Conservation (phyloP, 1,140 invertebrate species). For the Lethocerus indicus region DNA sequence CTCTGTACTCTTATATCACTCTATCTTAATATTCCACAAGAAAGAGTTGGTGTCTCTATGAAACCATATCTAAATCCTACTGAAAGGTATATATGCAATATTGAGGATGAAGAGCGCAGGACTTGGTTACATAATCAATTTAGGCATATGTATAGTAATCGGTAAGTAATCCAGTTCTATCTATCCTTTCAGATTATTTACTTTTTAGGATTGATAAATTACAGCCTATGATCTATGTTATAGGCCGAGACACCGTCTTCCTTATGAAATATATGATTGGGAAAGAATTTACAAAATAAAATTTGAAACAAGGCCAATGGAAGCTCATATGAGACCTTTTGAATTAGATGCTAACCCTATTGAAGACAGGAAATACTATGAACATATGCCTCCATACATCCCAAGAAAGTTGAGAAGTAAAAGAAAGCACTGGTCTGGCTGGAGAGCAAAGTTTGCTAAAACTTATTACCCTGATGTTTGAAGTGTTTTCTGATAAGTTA, state of each 20-base stretch:
- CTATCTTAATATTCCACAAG: slow-evolving; percentile 48
- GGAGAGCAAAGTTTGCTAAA: slow-evolving; percentile 13
- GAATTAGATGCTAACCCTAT: slow-evolving; percentile 17
- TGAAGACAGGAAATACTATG: slow-evolving; percentile 16
- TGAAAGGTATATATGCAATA: slow-evolving; percentile 42
- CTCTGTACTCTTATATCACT: slow-evolving; percentile 54
- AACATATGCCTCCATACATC: slow-evolving; percentile 9
- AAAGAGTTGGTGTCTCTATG: slow-evolving; percentile 41
- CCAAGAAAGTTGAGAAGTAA: slow-evolving; percentile 10
- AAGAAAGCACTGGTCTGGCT: slow-evolving; percentile 13
- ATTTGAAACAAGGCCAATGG: slow-evolving; percentile 16
- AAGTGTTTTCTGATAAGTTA: too few species aligned
- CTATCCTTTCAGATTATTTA: too few species aligned
- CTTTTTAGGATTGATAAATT: too few species aligned
- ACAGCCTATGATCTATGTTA: slow-evolving; percentile 8
- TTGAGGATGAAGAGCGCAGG: slow-evolving; percentile 41
- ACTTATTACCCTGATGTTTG: slow-evolving; percentile 15
- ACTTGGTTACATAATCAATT: slow-evolving; percentile 47
- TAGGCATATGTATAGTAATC: slow-evolving; percentile 45
- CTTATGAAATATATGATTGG: slow-evolving; percentile 20
- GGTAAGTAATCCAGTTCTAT: too few species aligned
- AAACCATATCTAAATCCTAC: slow-evolving; percentile 49
- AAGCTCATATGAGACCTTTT: slow-evolving; percentile 17
- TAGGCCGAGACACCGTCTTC: slow-evolving; percentile 14
- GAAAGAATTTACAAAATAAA: slow-evolving; percentile 21